phyloP scores from a whole-genome alignment of 2,113 vertebrate genomes.

The Cariama cristata region DNA sequence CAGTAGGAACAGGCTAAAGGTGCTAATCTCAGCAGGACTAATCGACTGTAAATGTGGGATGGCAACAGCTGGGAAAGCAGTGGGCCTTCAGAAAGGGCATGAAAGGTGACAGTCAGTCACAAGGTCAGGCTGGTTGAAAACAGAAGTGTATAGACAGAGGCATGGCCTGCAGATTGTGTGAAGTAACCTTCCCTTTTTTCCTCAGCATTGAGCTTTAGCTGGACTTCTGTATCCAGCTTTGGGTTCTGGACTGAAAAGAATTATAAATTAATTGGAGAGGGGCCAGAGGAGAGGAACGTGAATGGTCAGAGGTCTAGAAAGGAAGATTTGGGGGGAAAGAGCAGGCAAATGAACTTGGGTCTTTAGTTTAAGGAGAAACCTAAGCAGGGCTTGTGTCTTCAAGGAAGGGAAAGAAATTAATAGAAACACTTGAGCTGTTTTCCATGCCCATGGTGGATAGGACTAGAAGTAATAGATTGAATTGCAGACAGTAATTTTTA shows the following conservation, averaged over 20 bases:
- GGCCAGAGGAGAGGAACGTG: not conserved
- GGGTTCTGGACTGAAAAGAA: not conserved
- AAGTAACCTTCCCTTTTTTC: not conserved
- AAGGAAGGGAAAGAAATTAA: not conserved
- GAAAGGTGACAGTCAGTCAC: not conserved
- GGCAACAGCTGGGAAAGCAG: not conserved
- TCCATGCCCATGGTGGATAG: rapidly evolving
- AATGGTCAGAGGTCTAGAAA: not conserved
- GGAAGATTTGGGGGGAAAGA: not conserved
- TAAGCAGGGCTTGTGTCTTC: not conserved
- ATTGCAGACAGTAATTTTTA: not conserved
- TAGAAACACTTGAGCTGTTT: not conserved
- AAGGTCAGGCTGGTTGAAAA: not conserved
- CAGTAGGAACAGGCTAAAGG: not conserved
- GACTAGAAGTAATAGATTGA: not conserved
- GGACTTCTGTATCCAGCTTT: not conserved
- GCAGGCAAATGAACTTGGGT: not conserved
- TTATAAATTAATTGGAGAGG: not conserved
- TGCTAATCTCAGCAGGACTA: not conserved
- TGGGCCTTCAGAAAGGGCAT: not conserved
- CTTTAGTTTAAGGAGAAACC: not conserved
- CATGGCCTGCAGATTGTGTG: not conserved
- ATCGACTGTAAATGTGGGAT: not conserved
- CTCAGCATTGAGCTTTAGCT: not conserved
- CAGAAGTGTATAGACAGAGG: not conserved